A percentile compares a stretch with the other conserved stretches of the same genome.
Evolutionary conservation across 1,140 invertebrate species (phyloP).

Genomic region (Tetranychus cinnabarinus): DNA sequence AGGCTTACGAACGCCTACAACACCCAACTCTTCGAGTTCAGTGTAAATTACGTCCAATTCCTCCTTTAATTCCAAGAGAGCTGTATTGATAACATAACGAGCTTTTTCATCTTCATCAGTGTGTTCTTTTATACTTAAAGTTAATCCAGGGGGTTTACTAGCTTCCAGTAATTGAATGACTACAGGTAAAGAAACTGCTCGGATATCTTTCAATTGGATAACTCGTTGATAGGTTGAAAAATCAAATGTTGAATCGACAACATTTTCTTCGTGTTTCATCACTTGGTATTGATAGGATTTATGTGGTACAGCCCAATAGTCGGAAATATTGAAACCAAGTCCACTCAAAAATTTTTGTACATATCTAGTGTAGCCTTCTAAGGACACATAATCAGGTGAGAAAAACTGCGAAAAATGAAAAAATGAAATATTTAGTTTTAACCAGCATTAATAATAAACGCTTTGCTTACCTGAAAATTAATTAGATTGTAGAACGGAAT

Average conservation of each 20-base stretch:
- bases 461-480: conserved; percentile 4
- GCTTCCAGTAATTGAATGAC: conserved; percentile 43
- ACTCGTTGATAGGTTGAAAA: conserved; percentile 50
- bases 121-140: conserved; percentile 33
- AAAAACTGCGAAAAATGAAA: not conserved
- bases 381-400: conserved; percentile 1
- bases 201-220: conserved; percentile 36
- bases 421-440: not conserved
- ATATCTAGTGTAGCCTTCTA: conserved; percentile 3
- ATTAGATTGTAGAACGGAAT: conserved; percentile 4
- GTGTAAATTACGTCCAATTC: conserved; percentile 19
- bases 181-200: conserved; percentile 28
- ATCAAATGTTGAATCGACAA: conserved; percentile 33
- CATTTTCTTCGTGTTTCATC: not conserved
- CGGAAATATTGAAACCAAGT: not conserved
- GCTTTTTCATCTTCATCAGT: conserved; percentile 30
- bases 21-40: too few species aligned
- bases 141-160: conserved; percentile 43
- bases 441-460: not conserved
- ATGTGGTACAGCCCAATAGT: conserved; percentile 4
- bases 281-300: not conserved
- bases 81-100: conserved; percentile 47
- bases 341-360: not conserved
- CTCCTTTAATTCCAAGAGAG: conserved; percentile 40
- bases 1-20: too few species aligned